phyloP scores from a whole-genome alignment of 1,140 invertebrate genomes.

The Drosophila trapezifrons region DNA sequence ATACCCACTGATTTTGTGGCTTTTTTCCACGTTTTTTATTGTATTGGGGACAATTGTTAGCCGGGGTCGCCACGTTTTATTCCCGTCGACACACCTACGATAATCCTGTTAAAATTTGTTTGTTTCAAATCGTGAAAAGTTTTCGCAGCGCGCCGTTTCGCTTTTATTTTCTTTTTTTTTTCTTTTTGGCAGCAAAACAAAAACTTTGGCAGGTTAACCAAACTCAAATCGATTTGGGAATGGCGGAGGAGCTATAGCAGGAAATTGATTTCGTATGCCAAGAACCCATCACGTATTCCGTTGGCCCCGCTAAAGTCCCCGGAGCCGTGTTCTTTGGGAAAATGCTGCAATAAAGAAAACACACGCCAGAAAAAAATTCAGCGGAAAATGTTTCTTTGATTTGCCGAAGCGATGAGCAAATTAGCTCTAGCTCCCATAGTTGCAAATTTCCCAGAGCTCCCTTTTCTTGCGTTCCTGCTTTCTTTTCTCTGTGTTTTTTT shows the following conservation, averaged over 20 bases:
- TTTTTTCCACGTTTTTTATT: slow-evolving; percentile 1
- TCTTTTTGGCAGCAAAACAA: slow-evolving; percentile 46
- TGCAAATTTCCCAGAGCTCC: slow-evolving; percentile 33
- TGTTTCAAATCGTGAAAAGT: slow-evolving; percentile 71
- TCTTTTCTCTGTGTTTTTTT: slow-evolving; percentile 40
- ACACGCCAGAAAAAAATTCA: slow-evolving; percentile 46
- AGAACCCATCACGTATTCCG: slow-evolving; percentile 35
- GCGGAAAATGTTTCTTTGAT: slow-evolving; percentile 76
- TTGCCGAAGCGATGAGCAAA: slow-evolving; percentile 69
- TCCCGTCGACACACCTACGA: slow-evolving; percentile 54
- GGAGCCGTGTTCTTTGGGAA: slow-evolving; percentile 16
- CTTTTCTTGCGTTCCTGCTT: neutral
- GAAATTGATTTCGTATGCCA: slow-evolving; percentile 79
- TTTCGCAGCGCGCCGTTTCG: slow-evolving; percentile 37
- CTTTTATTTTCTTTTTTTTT: neutral
- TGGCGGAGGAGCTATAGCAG: slow-evolving; percentile 32
- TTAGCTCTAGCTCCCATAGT: slow-evolving; percentile 66
- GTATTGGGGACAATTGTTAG: slow-evolving; percentile 60
- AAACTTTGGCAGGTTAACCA: slow-evolving; percentile 77
- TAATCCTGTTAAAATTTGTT: slow-evolving; percentile 82
- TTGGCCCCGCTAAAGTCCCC: neutral
- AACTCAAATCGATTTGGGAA: slow-evolving; percentile 78
- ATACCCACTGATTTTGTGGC: neutral
- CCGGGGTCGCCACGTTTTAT: slow-evolving; percentile 19
- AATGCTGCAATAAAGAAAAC: slow-evolving; percentile 78